Evolutionary conservation across 2,888 invertebrate genomes (phyloP).

Genomic region (Choristoneura rosaceana): DNA sequence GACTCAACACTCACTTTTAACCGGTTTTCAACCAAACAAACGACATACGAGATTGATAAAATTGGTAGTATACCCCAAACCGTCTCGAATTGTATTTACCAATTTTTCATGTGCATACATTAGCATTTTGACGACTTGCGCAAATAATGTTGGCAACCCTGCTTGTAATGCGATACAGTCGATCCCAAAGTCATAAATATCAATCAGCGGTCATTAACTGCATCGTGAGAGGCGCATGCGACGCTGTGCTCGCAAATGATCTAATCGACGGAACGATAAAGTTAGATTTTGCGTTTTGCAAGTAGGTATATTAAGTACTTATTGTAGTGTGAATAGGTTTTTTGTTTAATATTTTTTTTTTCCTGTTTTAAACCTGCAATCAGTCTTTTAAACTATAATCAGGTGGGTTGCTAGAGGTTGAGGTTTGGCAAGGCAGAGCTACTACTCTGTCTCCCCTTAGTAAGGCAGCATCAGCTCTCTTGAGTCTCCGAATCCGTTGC

Average conservation of each 20-base stretch:
- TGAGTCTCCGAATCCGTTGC: too few species aligned
- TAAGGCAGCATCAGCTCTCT: too few species aligned
- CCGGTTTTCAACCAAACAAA: too few species aligned
- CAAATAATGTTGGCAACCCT: slow-evolving; percentile 37
- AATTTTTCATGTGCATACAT: not conserved
- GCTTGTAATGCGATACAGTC: slow-evolving; percentile 63
- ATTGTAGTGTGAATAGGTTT: too few species aligned
- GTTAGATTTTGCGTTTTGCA: not conserved
- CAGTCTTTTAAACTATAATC: too few species aligned
- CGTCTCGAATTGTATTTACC: not conserved
- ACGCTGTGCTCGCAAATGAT: slow-evolving; percentile 34
- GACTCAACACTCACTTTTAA: too few species aligned
- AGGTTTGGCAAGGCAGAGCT: too few species aligned
- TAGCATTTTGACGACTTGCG: too few species aligned
- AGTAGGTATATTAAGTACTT: not conserved
- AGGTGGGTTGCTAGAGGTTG: too few species aligned
- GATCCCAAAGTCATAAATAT: slow-evolving; percentile 75
- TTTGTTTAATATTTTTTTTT: too few species aligned
- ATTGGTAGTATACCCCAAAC: not conserved
- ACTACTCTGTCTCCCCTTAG: too few species aligned
- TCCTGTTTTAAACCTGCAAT: too few species aligned
- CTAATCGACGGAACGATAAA: slow-evolving; percentile 4
- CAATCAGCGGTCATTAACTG: slow-evolving; percentile 69
- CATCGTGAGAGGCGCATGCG: slow-evolving; percentile 44
- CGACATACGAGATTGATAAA: not conserved